Conservation (phyloP, 2,888 invertebrate genomes). For the Drosophila lutescens region DNA sequence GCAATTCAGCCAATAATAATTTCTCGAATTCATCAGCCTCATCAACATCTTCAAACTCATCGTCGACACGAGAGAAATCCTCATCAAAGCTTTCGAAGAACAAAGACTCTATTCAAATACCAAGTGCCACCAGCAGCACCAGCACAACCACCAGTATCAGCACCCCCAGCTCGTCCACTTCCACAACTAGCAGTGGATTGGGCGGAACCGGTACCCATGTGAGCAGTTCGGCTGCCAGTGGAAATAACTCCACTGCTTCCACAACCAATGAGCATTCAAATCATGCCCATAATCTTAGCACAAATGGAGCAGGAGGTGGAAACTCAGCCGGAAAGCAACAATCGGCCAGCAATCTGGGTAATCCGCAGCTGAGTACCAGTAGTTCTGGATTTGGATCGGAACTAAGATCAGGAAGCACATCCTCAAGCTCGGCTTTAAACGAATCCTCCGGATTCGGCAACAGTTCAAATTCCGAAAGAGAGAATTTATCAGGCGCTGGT, state of each 20-base stretch:
- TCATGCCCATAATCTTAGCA: conserved; percentile 64
- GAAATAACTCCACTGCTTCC: conserved; percentile 14
- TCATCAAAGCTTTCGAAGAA: conserved; percentile 83
- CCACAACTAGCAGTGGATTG: conserved; percentile 11
- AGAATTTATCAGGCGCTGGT: conserved; percentile 59
- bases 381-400: conserved; percentile 53
- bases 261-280: conserved; percentile 55
- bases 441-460: conserved; percentile 36
- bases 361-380: conserved; percentile 10
- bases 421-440: conserved; percentile 21
- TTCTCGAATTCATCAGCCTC: conserved; percentile 64
- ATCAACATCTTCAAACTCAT: conserved; percentile 81
- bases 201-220: conserved; percentile 43
- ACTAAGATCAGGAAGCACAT: conserved; percentile 34
- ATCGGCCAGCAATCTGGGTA: conserved; percentile 48
- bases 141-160: conserved; percentile 32
- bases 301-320: conserved; percentile 26
- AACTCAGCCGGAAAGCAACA: conserved; percentile 46
- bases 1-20: conserved; percentile 54
- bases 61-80: conserved; percentile 83
- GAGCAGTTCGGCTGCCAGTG: conserved; percentile 41
- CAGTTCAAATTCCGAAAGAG: conserved; percentile 35
- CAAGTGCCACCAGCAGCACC: conserved; percentile 44
- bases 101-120: conserved; percentile 66
- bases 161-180: conserved; percentile 47